Conservation (phyloP, 2,888 invertebrate genomes). For the Drosophila borborema region DNA sequence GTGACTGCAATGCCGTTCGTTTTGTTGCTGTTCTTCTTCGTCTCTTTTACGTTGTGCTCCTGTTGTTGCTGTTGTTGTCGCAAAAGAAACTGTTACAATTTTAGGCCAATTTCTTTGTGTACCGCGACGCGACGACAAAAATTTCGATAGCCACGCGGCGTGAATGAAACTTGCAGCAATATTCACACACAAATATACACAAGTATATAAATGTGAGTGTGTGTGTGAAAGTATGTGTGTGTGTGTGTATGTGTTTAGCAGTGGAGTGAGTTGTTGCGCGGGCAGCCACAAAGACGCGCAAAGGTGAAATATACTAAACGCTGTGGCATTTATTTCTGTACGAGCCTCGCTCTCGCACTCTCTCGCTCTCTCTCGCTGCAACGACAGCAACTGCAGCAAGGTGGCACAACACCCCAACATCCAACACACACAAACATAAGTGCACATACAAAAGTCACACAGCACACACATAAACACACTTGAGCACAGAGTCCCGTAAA, state of each 20-base stretch:
- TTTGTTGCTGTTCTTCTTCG: slow-evolving; percentile 11
- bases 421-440: slow-evolving; percentile 12
- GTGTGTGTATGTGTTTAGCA: slow-evolving; percentile 10
- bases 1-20: slow-evolving; percentile 38
- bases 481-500: slow-evolving; percentile 4
- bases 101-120: slow-evolving; percentile 76
- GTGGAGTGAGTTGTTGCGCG: slow-evolving; percentile 20
- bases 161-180: slow-evolving; percentile 71
- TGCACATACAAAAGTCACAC: slow-evolving; percentile 14
- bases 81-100: slow-evolving; percentile 76
- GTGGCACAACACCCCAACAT: slow-evolving; percentile 38
- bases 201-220: background rate
- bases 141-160: slow-evolving; percentile 78
- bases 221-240: slow-evolving; percentile 19
- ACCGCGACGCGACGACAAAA: slow-evolving; percentile 54
- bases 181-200: slow-evolving; percentile 11
- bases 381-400: slow-evolving; percentile 38
- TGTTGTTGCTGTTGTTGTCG: slow-evolving; percentile 45
- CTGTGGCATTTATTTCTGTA: slow-evolving; percentile 68
- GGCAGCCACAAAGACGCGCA: slow-evolving; percentile 69
- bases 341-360: slow-evolving; percentile 14
- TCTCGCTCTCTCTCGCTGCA: slow-evolving; percentile 47
- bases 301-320: slow-evolving; percentile 82
- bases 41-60: background rate
- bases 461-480: slow-evolving; percentile 14